Evolutionary conservation across 2,113 vertebrate species (phyloP).

Genomic region (Miniopterus natalensis): DNA sequence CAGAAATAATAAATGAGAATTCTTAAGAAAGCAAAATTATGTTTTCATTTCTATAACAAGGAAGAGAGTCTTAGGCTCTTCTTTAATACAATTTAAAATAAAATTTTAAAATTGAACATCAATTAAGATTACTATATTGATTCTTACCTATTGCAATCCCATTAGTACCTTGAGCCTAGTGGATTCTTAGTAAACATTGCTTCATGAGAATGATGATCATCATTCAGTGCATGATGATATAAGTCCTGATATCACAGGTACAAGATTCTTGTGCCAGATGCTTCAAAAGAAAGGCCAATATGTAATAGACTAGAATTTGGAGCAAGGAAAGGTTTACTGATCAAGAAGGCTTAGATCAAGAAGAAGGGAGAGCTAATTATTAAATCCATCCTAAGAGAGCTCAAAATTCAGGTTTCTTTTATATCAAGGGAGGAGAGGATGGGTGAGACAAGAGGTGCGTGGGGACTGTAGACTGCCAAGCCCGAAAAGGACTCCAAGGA

Average conservation of each 20-base stretch:
- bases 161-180: neutral
- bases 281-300: neutral
- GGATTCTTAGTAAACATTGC: conserved; percentile 4
- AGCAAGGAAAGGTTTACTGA: neutral
- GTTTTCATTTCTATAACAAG: neutral
- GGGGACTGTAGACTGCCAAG: neutral
- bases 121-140: neutral
- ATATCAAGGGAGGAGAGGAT: neutral
- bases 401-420: neutral
- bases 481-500: neutral
- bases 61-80: neutral
- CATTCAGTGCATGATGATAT: neutral
- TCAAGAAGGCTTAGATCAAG: neutral
- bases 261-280: neutral
- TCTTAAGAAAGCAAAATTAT: neutral
- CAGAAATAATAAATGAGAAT: neutral
- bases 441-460: neutral
- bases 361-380: neutral
- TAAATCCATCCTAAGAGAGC: neutral
- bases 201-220: neutral
- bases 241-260: neutral
- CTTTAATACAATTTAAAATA: neutral
- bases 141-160: neutral
- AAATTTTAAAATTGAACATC: neutral
- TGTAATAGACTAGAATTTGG: neutral